Percentiles rank a stretch among this genome's conserved stretches.
Evolutionary conservation across 2,113 vertebrate species (phyloP).

Genomic region (Nesoenas mayeri): DNA sequence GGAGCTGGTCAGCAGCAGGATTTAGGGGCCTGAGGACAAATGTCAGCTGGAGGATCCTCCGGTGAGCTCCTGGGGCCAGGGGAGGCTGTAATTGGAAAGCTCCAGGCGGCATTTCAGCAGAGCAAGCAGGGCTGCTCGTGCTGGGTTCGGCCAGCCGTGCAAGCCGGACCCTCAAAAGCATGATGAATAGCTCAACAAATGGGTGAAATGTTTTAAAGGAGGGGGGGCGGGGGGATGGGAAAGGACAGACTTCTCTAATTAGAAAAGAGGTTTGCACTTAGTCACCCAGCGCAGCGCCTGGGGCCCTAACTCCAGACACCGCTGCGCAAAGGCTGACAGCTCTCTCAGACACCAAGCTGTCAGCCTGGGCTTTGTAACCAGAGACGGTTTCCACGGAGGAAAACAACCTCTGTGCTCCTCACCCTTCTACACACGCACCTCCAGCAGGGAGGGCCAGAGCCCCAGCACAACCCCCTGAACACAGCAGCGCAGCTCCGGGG

Average conservation of each 20-base stretch:
- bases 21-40: slow-evolving; percentile 45
- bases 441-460: not conserved
- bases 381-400: slow-evolving; percentile 22
- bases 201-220: not conserved
- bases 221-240: slow-evolving; percentile 3
- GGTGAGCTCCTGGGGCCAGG: not conserved
- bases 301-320: slow-evolving; percentile 54
- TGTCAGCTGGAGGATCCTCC: slow-evolving; percentile 32
- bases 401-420: slow-evolving; percentile 38
- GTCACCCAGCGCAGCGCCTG: slow-evolving; percentile 41
- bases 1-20: not conserved
- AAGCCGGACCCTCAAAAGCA: not conserved
- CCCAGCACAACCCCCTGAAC: not conserved
- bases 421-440: not conserved
- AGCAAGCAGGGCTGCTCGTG: rapidly evolving
- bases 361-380: slow-evolving; percentile 53
- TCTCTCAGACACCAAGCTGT: slow-evolving; percentile 48
- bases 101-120: not conserved
- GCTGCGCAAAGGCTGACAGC: slow-evolving; percentile 55
- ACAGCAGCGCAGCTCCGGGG: not conserved
- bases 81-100: slow-evolving; percentile 25
- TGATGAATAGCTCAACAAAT: not conserved
- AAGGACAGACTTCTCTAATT: slow-evolving; percentile 46
- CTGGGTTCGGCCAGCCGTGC: not conserved
- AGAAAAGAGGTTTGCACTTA: slow-evolving; percentile 56